Evolutionary conservation across 1,140 invertebrate genomes (phyloP).

Genomic region (Polypedilum vanderplanki): DNA sequence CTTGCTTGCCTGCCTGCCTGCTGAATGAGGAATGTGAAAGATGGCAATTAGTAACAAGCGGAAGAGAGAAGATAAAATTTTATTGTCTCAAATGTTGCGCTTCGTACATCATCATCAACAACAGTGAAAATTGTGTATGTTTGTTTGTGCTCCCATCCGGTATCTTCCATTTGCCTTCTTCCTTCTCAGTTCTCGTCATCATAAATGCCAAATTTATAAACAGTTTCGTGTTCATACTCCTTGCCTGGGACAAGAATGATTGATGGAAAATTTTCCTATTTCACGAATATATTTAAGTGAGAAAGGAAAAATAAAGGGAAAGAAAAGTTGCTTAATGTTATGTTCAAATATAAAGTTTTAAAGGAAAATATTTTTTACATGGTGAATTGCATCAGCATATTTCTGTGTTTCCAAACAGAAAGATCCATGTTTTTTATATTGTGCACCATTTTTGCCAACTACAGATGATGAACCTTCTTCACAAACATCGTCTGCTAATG

Average conservation of each 20-base stretch:
- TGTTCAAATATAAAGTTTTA: too few species aligned
- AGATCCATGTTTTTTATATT: slow-evolving; percentile 63
- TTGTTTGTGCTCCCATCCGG: not conserved
- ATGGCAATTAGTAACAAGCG: not conserved
- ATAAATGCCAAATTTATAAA: slow-evolving; percentile 52
- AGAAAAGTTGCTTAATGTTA: slow-evolving; percentile 21
- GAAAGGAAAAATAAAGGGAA: slow-evolving; percentile 34
- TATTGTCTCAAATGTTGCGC: not conserved
- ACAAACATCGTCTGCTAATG: not conserved
- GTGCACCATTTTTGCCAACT: slow-evolving; percentile 56
- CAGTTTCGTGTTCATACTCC: slow-evolving; percentile 55
- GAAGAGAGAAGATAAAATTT: not conserved
- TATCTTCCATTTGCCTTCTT: slow-evolving; percentile 31
- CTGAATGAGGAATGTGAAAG: not conserved
- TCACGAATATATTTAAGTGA: slow-evolving; percentile 39
- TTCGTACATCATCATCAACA: not conserved
- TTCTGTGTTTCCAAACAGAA: slow-evolving; percentile 81
- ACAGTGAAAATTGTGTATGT: not conserved
- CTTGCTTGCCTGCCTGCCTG: too few species aligned
- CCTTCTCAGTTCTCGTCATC: not conserved
- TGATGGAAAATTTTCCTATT: slow-evolving; percentile 61
- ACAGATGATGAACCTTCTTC: slow-evolving; percentile 41
- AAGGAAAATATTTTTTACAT: slow-evolving; percentile 48
- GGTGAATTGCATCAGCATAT: slow-evolving; percentile 75
- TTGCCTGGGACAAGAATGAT: slow-evolving; percentile 59